phyloP scores from a whole-genome alignment of 2,888 invertebrate genomes.

The Xestoiulus laeticollis region DNA sequence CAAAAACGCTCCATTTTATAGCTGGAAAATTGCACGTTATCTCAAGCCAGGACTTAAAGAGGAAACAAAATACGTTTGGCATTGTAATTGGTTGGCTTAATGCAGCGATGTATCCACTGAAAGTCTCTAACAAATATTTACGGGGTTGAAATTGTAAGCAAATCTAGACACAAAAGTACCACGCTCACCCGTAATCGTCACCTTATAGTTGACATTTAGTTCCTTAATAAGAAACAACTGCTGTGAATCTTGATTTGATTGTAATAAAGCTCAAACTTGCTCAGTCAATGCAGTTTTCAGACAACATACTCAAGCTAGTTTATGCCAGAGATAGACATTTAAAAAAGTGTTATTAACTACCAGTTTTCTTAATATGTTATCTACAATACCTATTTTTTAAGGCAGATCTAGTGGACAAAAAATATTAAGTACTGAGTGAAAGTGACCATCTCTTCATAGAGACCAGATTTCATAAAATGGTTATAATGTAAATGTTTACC shows the following conservation, averaged over 20 bases:
- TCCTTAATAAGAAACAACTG: neutral
- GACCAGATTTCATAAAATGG: too few relatives aligned
- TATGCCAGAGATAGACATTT: too few relatives aligned
- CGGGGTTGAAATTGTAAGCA: neutral
- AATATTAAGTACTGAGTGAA: too few relatives aligned
- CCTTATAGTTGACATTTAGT: neutral
- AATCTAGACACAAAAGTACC: neutral
- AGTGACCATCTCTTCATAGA: too few relatives aligned
- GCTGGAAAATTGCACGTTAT: conserved; percentile 36
- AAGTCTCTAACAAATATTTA: neutral
- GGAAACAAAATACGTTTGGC: conserved; percentile 42
- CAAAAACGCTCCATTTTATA: conserved; percentile 8
- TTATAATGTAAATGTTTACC: too few relatives aligned
- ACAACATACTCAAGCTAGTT: too few relatives aligned
- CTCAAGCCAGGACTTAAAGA: conserved; percentile 31
- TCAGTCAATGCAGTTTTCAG: neutral
- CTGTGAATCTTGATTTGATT: neutral
- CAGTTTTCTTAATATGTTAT: too few relatives aligned
- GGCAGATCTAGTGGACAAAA: too few relatives aligned
- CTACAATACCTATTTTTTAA: too few relatives aligned
- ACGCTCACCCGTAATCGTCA: neutral
- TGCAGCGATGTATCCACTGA: neutral
- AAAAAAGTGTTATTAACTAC: too few relatives aligned
- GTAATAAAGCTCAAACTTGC: neutral
- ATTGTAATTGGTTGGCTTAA: conserved; percentile 44